A percentile compares a stretch with the other conserved stretches of the same genome.
These are phyloP conservation scores for Brachionus calyciflorus DNA, from an alignment of 1,140 invertebrate species.

Conservation along the genomic window DNA sequence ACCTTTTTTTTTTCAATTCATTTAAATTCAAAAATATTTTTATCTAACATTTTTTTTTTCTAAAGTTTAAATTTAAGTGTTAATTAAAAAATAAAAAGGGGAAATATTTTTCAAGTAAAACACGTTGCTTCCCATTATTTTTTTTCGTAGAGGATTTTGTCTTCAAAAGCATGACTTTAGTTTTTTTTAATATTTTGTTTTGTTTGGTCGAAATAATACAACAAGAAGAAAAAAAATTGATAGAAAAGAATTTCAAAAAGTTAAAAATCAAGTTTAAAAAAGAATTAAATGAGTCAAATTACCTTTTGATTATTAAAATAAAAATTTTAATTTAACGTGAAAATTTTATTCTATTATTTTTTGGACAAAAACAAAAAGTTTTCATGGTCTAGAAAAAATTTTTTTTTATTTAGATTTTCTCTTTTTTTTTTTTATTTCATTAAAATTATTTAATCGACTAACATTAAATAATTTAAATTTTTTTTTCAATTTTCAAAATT, in stretches of 20 bases:
- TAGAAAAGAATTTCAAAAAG: neutral
- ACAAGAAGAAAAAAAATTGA: no score
- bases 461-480: no score
- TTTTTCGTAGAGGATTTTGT: neutral
- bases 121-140: neutral
- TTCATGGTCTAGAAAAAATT: no score
- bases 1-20: constrained; percentile 26
- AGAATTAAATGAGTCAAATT: constrained; percentile 20
- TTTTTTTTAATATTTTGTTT: neutral
- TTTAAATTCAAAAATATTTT: neutral
- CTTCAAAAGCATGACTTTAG: constrained; percentile 8
- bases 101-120: constrained; percentile 6
- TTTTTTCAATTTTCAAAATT: no score
- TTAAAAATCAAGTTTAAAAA: constrained; percentile 8
- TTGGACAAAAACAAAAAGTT: neutral
- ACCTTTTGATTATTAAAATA: constrained; percentile 25
- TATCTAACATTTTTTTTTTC: constrained; percentile 36
- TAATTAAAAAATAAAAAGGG: constrained; percentile 27
- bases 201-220: no score
- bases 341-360: neutral
- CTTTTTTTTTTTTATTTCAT: no score
- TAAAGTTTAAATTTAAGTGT: constrained; percentile 32
- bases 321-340: constrained; percentile 11
- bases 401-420: no score
- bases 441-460: no score